Base-by-base conservation (phyloP, 2,113 vertebrate species). In the Serinus canaria region DNA sequence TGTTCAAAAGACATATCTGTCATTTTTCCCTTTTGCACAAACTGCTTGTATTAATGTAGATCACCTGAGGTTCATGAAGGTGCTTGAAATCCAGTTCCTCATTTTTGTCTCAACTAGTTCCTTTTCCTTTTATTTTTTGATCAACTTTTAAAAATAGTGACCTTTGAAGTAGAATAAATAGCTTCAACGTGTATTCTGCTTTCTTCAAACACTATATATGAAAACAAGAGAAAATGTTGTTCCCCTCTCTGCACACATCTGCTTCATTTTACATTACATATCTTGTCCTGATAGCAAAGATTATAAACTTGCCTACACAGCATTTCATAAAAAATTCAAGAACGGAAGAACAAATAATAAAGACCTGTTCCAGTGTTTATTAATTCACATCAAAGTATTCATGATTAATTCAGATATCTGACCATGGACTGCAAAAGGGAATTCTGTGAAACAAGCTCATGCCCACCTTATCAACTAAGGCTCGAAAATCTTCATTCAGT, bases 301-400 rank as follows among this genome's bases (percentile, higher is more conserved):
- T 75, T 90, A 77, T 78, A 90, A 86, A 64, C 64, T 87, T 94
- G 79, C 89, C 93, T 87, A 83, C 58, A 74, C 67, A 95, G 35
- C 72, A 87, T 75, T 92, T 96, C 88, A 94, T 93, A 84, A 96
- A 96, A 95, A n/a, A 89, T 86, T 96, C 85, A 96, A 50, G 79
- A 96, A 68, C 10, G 39, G 76, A 83, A 82, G 56, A 93, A 76
- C 73, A 92, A 96, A 93, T 75, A 95, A 93, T 64, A 81, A 92
- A 92, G 72, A 31, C 25, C 44, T 77, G 22, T 86, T 80, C 56
- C 75, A 86, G 7, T 52, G 44, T 75, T 96, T 93, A 92, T 85
- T 92, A 90, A 83, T 75, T 90, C 86, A 86, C 80, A 68, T 76
- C 50, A 68, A 87, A 82, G 13, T 83, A 63, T 92, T 91, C 60